phyloP scores from a whole-genome alignment of 2,797 vertebrate genomes.

The Pagetopsis macropterus region DNA sequence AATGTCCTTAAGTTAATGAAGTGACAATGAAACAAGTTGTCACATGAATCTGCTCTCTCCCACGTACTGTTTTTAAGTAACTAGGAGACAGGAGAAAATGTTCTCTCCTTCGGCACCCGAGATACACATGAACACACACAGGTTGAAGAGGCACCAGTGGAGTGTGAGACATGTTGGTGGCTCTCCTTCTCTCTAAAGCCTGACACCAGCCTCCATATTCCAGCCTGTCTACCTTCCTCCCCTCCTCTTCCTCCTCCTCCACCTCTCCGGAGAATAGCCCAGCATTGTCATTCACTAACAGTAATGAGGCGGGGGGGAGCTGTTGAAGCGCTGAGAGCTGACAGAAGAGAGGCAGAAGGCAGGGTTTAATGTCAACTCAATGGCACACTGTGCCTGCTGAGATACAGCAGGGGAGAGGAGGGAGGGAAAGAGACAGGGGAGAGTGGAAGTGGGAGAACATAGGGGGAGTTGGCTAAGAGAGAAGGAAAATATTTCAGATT shows the following conservation, averaged over 20 bases:
- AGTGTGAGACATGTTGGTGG: conserved; percentile 17
- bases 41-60: conserved; percentile 54
- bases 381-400: conserved; percentile 34
- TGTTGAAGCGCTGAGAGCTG: conserved; percentile 45
- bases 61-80: conserved; percentile 68
- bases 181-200: conserved; percentile 24
- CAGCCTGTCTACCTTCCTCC: conserved; percentile 19
- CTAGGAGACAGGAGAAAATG: conserved; percentile 38
- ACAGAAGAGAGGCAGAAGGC: conserved; percentile 47
- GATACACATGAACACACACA: conserved; percentile 16
- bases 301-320: conserved; percentile 56
- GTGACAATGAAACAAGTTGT: conserved; percentile 71
- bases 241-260: conserved; percentile 13
- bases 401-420: conserved; percentile 6
- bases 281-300: conserved; percentile 62
- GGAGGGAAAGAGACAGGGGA: neutral
- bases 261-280: conserved; percentile 35
- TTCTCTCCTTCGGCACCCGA: neutral
- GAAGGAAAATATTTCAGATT: neutral
- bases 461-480: neutral
- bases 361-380: conserved; percentile 50
- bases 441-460: neutral
- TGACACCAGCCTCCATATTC: conserved; percentile 23
- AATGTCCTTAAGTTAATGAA: conserved; percentile 59
- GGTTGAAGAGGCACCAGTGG: neutral